Percentiles rank a stretch among this genome's conserved stretches.
Conservation (phyloP, 2,888 invertebrate genomes). For the Amphipyra berbera region DNA sequence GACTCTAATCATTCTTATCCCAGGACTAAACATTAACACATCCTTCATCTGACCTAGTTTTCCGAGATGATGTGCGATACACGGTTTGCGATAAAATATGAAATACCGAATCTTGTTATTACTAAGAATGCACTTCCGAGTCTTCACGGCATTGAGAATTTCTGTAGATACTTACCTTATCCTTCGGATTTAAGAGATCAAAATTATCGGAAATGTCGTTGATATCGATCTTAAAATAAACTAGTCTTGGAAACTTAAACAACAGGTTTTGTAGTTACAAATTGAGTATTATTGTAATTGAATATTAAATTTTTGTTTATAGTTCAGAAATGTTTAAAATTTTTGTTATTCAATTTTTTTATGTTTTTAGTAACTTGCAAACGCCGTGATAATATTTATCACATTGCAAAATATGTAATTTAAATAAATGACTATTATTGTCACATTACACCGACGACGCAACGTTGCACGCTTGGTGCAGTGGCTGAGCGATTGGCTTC, state of each 20-base stretch:
- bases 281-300: background rate
- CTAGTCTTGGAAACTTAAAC: background rate
- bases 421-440: background rate
- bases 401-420: background rate
- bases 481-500: too few species aligned
- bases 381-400: conserved; percentile 3
- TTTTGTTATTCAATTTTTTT: background rate
- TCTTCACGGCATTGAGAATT: conserved; percentile 4
- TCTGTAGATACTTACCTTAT: conserved; percentile 1
- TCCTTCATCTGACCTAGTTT: background rate
- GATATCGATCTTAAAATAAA: conserved; percentile 12
- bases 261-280: background rate
- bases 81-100: background rate
- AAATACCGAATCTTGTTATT: conserved; percentile 5
- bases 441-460: too few species aligned
- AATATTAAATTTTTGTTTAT: too few species aligned
- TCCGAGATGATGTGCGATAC: background rate
- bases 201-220: conserved; percentile 8
- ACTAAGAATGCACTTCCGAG: background rate
- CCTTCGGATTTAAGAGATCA: background rate
- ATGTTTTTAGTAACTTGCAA: background rate
- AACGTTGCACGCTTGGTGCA: too few species aligned
- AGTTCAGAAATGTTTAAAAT: background rate
- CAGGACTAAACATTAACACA: background rate
- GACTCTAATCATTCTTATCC: background rate